Conservation (phyloP, 2,113 vertebrate genomes). For the Pitta sordida region DNA sequence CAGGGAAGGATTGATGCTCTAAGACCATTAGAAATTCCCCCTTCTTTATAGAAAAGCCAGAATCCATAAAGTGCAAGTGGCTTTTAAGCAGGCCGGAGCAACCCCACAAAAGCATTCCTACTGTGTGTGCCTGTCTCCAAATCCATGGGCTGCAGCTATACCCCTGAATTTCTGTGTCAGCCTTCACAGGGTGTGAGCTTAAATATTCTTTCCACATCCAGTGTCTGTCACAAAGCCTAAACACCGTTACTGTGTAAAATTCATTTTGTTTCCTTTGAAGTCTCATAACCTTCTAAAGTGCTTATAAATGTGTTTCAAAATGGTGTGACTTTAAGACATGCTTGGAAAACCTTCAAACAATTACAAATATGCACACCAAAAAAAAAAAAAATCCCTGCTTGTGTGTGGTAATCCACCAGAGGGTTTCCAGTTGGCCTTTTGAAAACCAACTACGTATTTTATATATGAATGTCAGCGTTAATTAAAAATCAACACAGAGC, state of each 20-base stretch:
- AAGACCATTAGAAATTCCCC: background rate
- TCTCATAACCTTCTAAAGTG: background rate
- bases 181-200: background rate
- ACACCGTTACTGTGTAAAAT: background rate
- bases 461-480: conserved; percentile 37
- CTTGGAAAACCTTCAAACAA: conserved; percentile 55
- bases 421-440: conserved; percentile 47
- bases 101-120: background rate
- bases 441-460: conserved; percentile 40
- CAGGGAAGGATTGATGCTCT: background rate
- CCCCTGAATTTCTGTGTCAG: background rate
- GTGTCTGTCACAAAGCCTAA: background rate
- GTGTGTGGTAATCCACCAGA: conserved; percentile 62
- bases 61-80: background rate
- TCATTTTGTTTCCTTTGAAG: background rate
- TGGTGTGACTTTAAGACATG: conserved; percentile 7
- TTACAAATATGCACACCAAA: conserved; percentile 38
- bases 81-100: background rate
- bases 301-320: background rate
- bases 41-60: background rate
- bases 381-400: background rate
- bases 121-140: background rate
- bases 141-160: background rate
- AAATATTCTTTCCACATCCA: background rate
- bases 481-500: conserved; percentile 55